Evolutionary conservation across 2,888 invertebrate genomes (phyloP), one percentile per base, ranked within the genome.

Genomic region (Nomada ferruginata): DNA sequence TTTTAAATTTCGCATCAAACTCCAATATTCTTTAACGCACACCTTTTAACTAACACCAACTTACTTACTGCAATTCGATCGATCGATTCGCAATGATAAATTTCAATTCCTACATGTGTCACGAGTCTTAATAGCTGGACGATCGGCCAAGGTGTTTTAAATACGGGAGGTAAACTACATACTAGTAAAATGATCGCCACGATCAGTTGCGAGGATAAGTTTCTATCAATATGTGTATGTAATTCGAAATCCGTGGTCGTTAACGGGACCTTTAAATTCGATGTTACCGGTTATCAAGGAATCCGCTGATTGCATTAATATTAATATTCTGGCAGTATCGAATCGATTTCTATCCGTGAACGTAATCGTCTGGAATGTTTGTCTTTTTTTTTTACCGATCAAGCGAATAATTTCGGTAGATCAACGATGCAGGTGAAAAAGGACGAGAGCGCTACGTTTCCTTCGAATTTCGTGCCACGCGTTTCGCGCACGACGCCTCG

Each of bases 91-190:
- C 57, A 66, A 74, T 68, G 60, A 53, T 68, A 65, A 50, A 82
- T 70, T 76, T 84, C 84, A 86, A 86, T 85, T 85, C 83, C 87
- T 86, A 86, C 53, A 59, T 72, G 59, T 26, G 55, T 74, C 36
- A 55, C 23, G 69, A 57, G 53, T 60, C 36, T 63, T 47, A 47
- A 71, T 44, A 50, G 47, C 20, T 53, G 53, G 66, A 20, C 44
- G 61, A n/a, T 80, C 55, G 20, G 70, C 60, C 65, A 61, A 80
- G 53, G 47, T 57, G 36, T 42, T 26, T 75, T 60, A 72, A 13
- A 50, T 75, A 68, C 15, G 61, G 55, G 59, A 60, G 60, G 53
- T 57, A 68, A 76, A 60, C 71, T 84, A 80, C 69, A 36, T 63
- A 72, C 20, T 59, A 60, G 65, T 70, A 64, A 70, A 76, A 79